These are phyloP conservation scores for Chironomus riparius DNA, from an alignment of 2,888 invertebrate species.

Conservation along the genomic window DNA sequence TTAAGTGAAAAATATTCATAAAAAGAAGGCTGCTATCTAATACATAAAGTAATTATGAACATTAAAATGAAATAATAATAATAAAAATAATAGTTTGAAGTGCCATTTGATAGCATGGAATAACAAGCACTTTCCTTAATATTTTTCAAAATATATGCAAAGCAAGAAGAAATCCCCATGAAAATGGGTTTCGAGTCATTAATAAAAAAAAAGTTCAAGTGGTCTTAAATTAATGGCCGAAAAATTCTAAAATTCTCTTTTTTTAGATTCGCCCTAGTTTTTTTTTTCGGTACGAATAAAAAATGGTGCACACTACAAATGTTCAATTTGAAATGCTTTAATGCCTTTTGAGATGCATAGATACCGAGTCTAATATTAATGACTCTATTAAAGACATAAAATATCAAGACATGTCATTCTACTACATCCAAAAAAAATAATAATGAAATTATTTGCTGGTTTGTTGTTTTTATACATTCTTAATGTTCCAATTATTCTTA, in stretches of 20 bases:
- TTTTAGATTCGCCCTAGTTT: background rate
- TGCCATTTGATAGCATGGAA: too few species aligned
- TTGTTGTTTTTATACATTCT: conserved; percentile 6
- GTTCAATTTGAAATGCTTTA: background rate
- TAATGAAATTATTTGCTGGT: too few species aligned
- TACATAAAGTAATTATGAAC: too few species aligned
- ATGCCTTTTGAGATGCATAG: background rate
- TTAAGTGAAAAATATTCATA: too few species aligned
- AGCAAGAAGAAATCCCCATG: background rate
- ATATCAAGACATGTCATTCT: background rate
- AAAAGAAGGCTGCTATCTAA: too few species aligned
- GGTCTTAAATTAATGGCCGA: background rate
- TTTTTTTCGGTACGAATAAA: background rate
- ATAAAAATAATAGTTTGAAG: too few species aligned
- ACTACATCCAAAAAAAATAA: too few species aligned
- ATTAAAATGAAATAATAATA: too few species aligned
- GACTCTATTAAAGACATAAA: background rate
- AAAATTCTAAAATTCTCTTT: background rate
- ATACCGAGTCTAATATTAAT: background rate
- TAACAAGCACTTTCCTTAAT: too few species aligned
- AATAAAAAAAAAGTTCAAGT: background rate
- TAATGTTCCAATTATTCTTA: background rate
- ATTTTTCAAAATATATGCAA: too few species aligned
- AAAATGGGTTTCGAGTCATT: background rate
- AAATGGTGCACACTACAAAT: background rate